These are phyloP conservation scores for Chrysogorgia sp. DNA, from an alignment of 92 coral and sea anemone genomes.

Conservation along the genomic window DNA sequence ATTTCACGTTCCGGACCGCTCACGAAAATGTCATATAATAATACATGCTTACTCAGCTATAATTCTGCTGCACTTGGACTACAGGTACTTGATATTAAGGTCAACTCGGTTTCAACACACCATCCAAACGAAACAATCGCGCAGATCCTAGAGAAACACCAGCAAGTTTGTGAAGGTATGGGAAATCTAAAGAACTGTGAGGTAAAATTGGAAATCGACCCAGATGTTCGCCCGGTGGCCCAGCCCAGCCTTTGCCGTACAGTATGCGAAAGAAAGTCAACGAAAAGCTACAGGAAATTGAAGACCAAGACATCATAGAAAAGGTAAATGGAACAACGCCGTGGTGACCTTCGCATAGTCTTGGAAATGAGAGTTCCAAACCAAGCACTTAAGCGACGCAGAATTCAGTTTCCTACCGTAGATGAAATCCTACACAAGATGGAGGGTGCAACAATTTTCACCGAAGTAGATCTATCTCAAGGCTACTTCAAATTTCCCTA, in stretches of 20 bases:
- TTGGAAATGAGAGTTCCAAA: conserved; percentile 62
- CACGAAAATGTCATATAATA: too few relatives aligned
- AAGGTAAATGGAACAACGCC: too few relatives aligned
- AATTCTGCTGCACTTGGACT: conserved; percentile 30
- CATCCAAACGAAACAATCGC: conserved; percentile 26
- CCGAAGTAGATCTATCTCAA: conserved; percentile 58
- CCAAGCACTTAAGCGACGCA: conserved; percentile 39
- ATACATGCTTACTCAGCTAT: conserved; percentile 49
- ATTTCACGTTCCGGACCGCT: too few relatives aligned
- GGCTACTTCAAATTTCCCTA: conserved; percentile 51
- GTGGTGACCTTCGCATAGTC: conserved; percentile 47
- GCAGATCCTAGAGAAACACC: conserved; percentile 39
- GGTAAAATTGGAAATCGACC: conserved; percentile 55
- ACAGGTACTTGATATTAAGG: conserved; percentile 18
- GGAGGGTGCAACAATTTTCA: conserved; percentile 59
- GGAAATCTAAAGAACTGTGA: conserved; percentile 50
- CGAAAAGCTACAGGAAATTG: conserved; percentile 52
- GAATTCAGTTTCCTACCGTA: conserved; percentile 63
- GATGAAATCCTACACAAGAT: conserved; percentile 56
- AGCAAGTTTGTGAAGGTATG: conserved; percentile 46
- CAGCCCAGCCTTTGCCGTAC: conserved; percentile 47
- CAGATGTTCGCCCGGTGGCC: conserved; percentile 44
- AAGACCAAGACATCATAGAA: conserved; percentile 26
- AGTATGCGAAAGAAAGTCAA: conserved; percentile 52
- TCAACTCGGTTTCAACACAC: conserved; percentile 16